Conservation (phyloP, 1,140 invertebrate genomes). For the Sycobia sp. region DNA sequence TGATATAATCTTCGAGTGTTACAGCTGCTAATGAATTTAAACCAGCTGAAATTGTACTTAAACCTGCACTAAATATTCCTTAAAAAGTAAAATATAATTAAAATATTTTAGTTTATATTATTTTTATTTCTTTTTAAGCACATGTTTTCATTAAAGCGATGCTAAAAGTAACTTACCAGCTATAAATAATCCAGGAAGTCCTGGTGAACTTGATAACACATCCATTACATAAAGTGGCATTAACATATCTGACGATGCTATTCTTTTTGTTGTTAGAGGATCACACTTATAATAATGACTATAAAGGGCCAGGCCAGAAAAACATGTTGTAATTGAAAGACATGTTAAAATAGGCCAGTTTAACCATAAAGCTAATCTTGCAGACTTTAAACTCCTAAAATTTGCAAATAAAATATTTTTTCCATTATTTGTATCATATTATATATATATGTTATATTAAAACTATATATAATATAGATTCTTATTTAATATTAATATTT, state of each 20-base stretch:
- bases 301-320: slow-evolving; percentile 80
- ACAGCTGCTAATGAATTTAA: slow-evolving; percentile 86
- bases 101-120: too few relatives aligned
- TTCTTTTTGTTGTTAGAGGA: slow-evolving; percentile 66
- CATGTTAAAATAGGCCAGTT: slow-evolving; percentile 73
- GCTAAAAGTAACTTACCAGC: slow-evolving; percentile 59
- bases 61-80: slow-evolving; percentile 81
- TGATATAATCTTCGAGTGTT: slow-evolving; percentile 83
- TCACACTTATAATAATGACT: slow-evolving; percentile 78
- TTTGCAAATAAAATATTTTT: slow-evolving; percentile 15
- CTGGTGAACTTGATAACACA: slow-evolving; percentile 70
- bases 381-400: slow-evolving; percentile 64
- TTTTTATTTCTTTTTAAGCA: too few relatives aligned
- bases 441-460: too few relatives aligned
- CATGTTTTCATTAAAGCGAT: too few relatives aligned
- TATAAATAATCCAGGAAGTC: slow-evolving; percentile 80
- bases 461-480: too few relatives aligned
- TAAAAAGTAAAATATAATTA: slow-evolving; percentile 17
- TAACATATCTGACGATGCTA: slow-evolving; percentile 66
- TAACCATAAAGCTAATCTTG: slow-evolving; percentile 70
- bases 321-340: slow-evolving; percentile 73
- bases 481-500: background rate
- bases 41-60: slow-evolving; percentile 85
- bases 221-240: slow-evolving; percentile 82
- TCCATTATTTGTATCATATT: too few relatives aligned